Evolutionary conservation across 1,140 invertebrate species (phyloP).

Genomic region (Dendrolimus kikuchii): DNA sequence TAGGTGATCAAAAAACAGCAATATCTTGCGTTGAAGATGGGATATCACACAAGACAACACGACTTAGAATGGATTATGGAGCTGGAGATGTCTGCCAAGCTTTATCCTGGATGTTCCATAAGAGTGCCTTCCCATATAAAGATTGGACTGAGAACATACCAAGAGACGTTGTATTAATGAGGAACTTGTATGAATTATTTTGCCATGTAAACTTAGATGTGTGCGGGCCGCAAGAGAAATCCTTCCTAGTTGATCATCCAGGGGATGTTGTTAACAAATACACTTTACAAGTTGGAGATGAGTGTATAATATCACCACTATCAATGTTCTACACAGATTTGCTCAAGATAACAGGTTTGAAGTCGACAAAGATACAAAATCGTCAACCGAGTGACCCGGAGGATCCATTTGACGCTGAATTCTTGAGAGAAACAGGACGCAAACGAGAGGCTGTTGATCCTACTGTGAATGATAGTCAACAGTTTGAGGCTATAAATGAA

Average conservation of each 20-base stretch:
- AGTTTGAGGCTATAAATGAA: constrained; percentile 73
- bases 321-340: constrained; percentile 92
- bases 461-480: constrained; percentile 75
- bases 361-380: constrained; percentile 81
- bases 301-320: constrained; percentile 92
- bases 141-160: constrained; percentile 81
- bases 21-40: constrained; percentile 97
- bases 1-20: constrained; percentile 96
- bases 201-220: constrained; percentile 94
- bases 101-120: constrained; percentile 89
- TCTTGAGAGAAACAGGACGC: constrained; percentile 89
- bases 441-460: constrained; percentile 66
- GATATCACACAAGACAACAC: constrained; percentile 90
- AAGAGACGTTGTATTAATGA: constrained; percentile 82
- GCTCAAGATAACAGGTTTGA: constrained; percentile 86
- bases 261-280: constrained; percentile 81
- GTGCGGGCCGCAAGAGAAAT: constrained; percentile 87
- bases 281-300: constrained; percentile 90
- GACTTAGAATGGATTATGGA: constrained; percentile 89
- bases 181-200: constrained; percentile 90
- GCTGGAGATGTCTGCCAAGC: constrained; percentile 91
- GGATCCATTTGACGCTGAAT: constrained; percentile 95
- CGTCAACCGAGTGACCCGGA: constrained; percentile 87
- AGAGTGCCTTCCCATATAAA: constrained; percentile 91
- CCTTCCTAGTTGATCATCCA: constrained; percentile 83